Evolutionary conservation across 1,140 invertebrate species (phyloP).

Genomic region (Dreissena rostriformis): DNA sequence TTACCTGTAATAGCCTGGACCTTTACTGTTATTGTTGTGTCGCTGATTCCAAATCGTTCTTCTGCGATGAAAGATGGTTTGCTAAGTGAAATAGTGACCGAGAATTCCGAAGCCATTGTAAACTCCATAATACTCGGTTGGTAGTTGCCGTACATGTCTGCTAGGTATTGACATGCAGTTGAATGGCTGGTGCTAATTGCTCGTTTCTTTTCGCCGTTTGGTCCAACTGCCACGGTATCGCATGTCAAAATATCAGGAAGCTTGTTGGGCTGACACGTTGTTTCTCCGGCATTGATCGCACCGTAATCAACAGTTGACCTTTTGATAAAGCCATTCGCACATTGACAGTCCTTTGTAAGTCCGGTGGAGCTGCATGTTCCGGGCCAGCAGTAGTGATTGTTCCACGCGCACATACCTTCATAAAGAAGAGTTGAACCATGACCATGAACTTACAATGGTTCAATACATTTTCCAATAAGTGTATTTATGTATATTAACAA

Average conservation of each 20-base stretch:
- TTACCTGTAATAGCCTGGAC: neutral
- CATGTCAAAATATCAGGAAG: neutral
- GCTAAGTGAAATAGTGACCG: neutral
- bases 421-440: too few relatives aligned
- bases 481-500: too few relatives aligned
- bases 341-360: too few relatives aligned
- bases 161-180: neutral
- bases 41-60: slow-evolving; percentile 26
- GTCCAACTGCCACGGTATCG: neutral
- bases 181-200: neutral
- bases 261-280: neutral
- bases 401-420: too few relatives aligned
- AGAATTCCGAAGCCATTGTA: slow-evolving; percentile 11
- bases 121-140: slow-evolving; percentile 8
- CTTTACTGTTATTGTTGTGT: neutral
- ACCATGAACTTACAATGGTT: too few relatives aligned
- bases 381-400: too few relatives aligned
- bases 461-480: too few relatives aligned
- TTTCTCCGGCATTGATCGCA: neutral
- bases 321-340: too few relatives aligned
- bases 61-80: neutral
- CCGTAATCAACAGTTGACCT: too few relatives aligned
- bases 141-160: slow-evolving; percentile 30
- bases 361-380: too few relatives aligned
- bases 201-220: neutral